Base-by-base conservation (phyloP, 2,113 vertebrate genomes). In the Platichthys stellatus region DNA sequence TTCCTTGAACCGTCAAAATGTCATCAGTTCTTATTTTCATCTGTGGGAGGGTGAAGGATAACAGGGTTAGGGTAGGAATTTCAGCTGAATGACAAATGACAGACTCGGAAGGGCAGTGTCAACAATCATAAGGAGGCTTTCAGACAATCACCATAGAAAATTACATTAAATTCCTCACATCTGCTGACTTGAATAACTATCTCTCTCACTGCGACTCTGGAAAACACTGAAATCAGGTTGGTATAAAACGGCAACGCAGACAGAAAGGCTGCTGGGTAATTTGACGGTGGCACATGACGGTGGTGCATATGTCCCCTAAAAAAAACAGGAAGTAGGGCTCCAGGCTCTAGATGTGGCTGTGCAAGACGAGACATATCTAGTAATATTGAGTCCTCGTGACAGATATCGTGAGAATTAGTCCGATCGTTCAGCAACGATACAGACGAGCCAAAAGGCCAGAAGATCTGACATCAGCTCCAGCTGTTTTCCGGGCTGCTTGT, bases 1-100 rank as follows among this genome's bases (percentile, higher is more conserved):
- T 68, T 76, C 43, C 45, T 72, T 49, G 20, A 62, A 80, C 66
- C 28, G 21, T 6, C 43, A 57, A 67, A 81, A 68, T 31, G 12
- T 40, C 58, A 76, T 63, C 2, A 5, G 54, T 71, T 69, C 38
- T 28, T 65, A 54, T 21, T 77, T 69, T 40, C 61, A 23, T 66
- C 66, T 28, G 20, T 2, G 60, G 31, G 47, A 75, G 38, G 24
- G 49, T 72, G 60, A 71, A 75, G 38, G 6, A 31, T 31, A 31
- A 62, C 66, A 74, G 24, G 24, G 24, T 24, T 24, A 24, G 24
- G 24, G 24, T 24, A 24, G 24, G 24, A 87, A 86, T 80, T 43
- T 83, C n/a, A 82, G 72, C 57, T 73, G 81, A 82, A 82, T 89
- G 84, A 86, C 68, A 84, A 81, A 63, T 21, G 21, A 6, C 49